Evolutionary conservation across 2,797 vertebrate species (phyloP).

Genomic region (Psittacula echo): DNA sequence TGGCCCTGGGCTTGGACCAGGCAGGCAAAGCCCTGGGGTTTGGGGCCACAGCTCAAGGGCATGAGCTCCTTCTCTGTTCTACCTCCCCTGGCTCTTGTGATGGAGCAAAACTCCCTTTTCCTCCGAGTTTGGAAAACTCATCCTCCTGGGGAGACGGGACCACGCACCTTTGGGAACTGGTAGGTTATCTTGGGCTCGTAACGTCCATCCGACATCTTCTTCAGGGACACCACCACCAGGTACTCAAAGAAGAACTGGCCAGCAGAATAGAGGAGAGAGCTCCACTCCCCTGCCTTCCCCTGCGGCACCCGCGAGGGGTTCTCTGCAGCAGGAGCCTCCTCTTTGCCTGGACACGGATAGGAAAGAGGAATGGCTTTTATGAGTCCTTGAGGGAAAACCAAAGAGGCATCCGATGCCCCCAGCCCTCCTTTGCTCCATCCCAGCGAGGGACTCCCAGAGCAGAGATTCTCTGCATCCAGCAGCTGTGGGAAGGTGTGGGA

Average conservation of each 20-base stretch:
- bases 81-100: not conserved
- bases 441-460: not conserved
- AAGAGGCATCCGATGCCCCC: not conserved
- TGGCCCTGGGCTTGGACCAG: fast-evolving
- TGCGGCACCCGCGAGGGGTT: not conserved
- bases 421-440: not conserved
- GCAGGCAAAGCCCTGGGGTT: not conserved
- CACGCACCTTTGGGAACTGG: conserved; percentile 95
- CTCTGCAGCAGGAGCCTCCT: not conserved
- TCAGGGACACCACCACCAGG: conserved; percentile 92
- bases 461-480: not conserved
- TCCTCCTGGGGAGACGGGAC: fast-evolving
- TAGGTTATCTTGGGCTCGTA: conserved; percentile 93
- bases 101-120: not conserved
- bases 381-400: not conserved
- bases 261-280: conserved; percentile 63
- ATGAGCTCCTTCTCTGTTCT: not conserved
- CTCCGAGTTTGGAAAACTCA: not conserved
- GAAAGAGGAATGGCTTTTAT: not conserved
- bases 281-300: conserved; percentile 45
- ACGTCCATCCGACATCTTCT: conserved; percentile 75
- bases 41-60: no score
- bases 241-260: conserved; percentile 96
- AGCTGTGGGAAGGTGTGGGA: not conserved
- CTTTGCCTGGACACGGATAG: not conserved